Evolutionary conservation across 1,140 invertebrate genomes (phyloP).

Genomic region (Leptestheria dahalacensis): DNA sequence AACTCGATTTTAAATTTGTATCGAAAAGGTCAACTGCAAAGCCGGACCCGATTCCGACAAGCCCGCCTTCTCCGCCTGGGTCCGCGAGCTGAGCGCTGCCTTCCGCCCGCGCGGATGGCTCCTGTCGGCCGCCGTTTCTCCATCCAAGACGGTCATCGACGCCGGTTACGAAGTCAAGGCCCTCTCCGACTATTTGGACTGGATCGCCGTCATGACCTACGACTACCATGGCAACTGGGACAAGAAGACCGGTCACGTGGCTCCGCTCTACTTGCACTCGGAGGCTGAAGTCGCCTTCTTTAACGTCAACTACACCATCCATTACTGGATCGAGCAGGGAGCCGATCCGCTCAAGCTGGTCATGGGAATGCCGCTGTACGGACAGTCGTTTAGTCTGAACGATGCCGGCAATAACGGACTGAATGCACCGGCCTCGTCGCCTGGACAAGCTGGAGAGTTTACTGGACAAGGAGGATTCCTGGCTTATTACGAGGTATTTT

Average conservation of each 20-base stretch:
- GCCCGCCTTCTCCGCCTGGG: constrained; percentile 29
- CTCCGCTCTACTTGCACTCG: constrained; percentile 61
- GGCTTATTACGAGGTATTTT: constrained; percentile 64
- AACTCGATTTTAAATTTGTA: neutral
- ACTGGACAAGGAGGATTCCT: constrained; percentile 70
- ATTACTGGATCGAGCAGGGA: constrained; percentile 45
- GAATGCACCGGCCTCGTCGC: constrained; percentile 40
- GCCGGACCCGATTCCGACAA: constrained; percentile 71
- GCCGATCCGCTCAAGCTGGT: constrained; percentile 42
- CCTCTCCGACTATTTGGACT: constrained; percentile 58
- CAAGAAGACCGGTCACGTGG: constrained; percentile 65
- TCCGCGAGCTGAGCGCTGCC: constrained; percentile 25
- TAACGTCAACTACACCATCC: constrained; percentile 18
- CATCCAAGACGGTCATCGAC: constrained; percentile 74
- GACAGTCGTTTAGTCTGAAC: constrained; percentile 43
- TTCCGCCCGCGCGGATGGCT: constrained; percentile 34
- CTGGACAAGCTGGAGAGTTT: constrained; percentile 60
- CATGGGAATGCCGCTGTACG: constrained; percentile 48
- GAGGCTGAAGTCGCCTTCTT: constrained; percentile 42
- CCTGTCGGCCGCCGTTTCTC: constrained; percentile 68
- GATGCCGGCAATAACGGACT: constrained; percentile 31
- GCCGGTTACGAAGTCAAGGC: constrained; percentile 59
- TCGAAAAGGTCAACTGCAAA: constrained; percentile 44
- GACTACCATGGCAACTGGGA: constrained; percentile 77
- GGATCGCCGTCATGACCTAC: constrained; percentile 73